Percentiles rank a stretch among this genome's conserved stretches.
Conservation (phyloP, 2,113 vertebrate genomes). For the Entelurus aequoreus region DNA sequence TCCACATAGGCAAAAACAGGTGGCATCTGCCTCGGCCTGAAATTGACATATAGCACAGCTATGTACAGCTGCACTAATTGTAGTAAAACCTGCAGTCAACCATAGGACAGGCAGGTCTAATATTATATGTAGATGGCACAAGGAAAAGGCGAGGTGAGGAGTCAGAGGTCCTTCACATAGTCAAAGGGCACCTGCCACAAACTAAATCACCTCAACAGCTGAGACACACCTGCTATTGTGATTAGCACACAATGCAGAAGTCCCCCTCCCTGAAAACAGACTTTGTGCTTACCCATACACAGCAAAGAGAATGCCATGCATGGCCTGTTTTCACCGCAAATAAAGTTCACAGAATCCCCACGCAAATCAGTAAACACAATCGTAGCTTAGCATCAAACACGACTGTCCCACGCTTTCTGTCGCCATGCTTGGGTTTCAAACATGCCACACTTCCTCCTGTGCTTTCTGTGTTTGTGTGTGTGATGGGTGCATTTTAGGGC, state of each 20-base stretch:
- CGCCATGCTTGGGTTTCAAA: constrained; percentile 55
- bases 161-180: constrained; percentile 32
- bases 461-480: too few species aligned
- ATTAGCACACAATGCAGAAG: constrained; percentile 20
- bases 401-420: constrained; percentile 19
- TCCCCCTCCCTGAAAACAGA: constrained; percentile 16
- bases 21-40: constrained; percentile 56
- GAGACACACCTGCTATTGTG: constrained; percentile 54
- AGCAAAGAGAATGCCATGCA: constrained; percentile 35
- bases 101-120: constrained; percentile 38
- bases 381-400: constrained; percentile 52
- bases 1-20: constrained; percentile 60
- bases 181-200: constrained; percentile 24
- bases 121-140: not conserved
- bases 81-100: constrained; percentile 29
- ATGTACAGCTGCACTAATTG: constrained; percentile 39
- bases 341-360: constrained; percentile 56
- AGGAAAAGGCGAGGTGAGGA: constrained; percentile 13
- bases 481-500: too few species aligned
- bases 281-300: constrained; percentile 62
- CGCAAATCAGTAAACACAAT: constrained; percentile 55
- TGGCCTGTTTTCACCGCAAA: constrained; percentile 68
- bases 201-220: constrained; percentile 46
- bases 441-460: constrained; percentile 21
- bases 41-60: constrained; percentile 33